These are phyloP conservation scores for Eilema caniola DNA, from an alignment of 2,888 invertebrate species.

Conservation along the genomic window DNA sequence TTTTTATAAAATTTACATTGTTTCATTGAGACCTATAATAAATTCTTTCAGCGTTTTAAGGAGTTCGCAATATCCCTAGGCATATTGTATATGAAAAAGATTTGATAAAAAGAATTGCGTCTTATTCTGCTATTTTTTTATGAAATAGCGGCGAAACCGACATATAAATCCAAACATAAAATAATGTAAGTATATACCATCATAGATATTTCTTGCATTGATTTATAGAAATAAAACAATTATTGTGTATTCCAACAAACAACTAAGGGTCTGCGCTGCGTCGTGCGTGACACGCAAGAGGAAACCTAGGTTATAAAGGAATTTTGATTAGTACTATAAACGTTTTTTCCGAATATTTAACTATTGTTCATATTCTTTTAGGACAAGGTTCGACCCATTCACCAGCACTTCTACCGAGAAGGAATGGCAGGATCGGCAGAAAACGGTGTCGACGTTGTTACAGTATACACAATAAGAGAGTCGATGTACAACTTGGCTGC, in stretches of 20 bases:
- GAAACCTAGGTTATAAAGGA: too few relatives aligned
- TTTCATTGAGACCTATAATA: constrained; percentile 2
- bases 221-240: too few relatives aligned
- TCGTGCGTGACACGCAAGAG: too few relatives aligned
- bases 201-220: too few relatives aligned
- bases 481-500: neutral
- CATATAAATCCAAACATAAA: too few relatives aligned
- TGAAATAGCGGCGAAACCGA: too few relatives aligned
- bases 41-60: neutral
- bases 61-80: neutral
- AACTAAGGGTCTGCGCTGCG: too few relatives aligned
- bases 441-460: neutral
- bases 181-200: too few relatives aligned
- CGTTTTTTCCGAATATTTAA: too few relatives aligned
- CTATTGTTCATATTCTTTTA: neutral
- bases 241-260: too few relatives aligned
- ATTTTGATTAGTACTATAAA: too few relatives aligned
- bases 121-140: too few relatives aligned
- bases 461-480: neutral
- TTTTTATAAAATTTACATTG: constrained; percentile 17
- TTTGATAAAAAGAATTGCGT: neutral
- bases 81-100: neutral
- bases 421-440: neutral
- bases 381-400: neutral
- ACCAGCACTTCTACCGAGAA: neutral